These are phyloP conservation scores for Buathra laborator DNA, from an alignment of 2,888 invertebrate genomes.

Conservation along the genomic window DNA sequence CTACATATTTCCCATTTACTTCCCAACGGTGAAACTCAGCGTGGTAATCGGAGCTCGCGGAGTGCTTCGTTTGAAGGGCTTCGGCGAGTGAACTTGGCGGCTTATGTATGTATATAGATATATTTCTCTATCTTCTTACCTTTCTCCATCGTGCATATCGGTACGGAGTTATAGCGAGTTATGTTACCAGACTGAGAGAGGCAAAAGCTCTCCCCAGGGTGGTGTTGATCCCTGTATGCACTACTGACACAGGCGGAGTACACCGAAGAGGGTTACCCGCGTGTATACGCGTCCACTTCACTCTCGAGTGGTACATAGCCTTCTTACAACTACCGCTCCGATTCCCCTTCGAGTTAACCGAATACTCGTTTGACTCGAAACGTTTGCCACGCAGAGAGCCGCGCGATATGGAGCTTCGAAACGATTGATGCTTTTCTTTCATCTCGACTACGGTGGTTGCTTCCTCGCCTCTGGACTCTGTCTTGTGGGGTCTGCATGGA, in stretches of 20 bases:
- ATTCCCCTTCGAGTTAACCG: conserved; percentile 17
- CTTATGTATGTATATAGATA: background rate
- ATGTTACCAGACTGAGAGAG: conserved; percentile 35
- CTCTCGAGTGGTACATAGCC: conserved; percentile 57
- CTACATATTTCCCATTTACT: conserved; percentile 1
- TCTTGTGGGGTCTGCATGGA: background rate
- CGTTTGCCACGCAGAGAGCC: conserved; percentile 12
- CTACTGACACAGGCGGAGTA: conserved; percentile 43
- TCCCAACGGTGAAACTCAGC: conserved; percentile 51
- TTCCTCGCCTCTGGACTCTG: background rate
- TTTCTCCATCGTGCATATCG: conserved; percentile 12
- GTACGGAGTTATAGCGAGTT: conserved; percentile 35
- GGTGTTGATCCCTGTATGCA: conserved; percentile 42
- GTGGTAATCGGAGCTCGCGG: conserved; percentile 55
- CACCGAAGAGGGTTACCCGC: conserved; percentile 6
- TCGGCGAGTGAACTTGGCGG: conserved; percentile 62
- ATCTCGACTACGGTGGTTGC: conserved; percentile 1
- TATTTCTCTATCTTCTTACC: background rate
- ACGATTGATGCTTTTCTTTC: conserved; percentile 34
- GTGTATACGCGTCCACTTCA: conserved; percentile 58
- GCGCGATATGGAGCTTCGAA: background rate
- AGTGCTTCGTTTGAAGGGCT: conserved; percentile 58
- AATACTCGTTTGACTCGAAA: conserved; percentile 20
- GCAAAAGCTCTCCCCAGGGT: conserved; percentile 49
- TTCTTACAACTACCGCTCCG: conserved; percentile 50